Conservation (phyloP, 1,140 invertebrate species). For the Acyrthosiphon pisum region DNA sequence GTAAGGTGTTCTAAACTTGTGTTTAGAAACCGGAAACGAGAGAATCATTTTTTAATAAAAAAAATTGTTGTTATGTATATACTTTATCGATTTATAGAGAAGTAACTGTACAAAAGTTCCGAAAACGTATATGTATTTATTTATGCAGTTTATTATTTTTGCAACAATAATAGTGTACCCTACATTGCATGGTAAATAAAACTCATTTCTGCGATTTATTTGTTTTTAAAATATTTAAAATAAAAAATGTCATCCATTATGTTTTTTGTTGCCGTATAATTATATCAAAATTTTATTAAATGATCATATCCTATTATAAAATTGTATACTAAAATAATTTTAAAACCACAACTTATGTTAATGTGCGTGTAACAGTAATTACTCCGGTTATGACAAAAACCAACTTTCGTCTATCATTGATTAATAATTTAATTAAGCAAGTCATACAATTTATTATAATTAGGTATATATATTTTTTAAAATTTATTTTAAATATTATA, state of each 20-base stretch:
- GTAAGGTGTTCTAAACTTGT: no score
- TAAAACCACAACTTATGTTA: not conserved
- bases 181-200: not conserved
- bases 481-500: not conserved
- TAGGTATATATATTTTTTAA: not conserved
- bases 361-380: not conserved
- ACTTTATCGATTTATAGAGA: not conserved
- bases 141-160: not conserved
- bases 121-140: not conserved
- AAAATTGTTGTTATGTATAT: not conserved
- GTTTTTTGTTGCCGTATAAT: no score
- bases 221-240: no score
- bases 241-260: no score
- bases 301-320: no score
- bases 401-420: not conserved
- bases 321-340: not conserved
- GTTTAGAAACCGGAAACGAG: not conserved
- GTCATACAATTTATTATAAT: not conserved
- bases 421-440: not conserved
- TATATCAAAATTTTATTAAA: no score
- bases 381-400: not conserved
- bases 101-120: not conserved
- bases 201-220: not conserved
- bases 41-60: not conserved
- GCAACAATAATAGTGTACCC: no score